Conservation (phyloP, 2,888 invertebrate genomes). For the Ornithoptera priamus region DNA sequence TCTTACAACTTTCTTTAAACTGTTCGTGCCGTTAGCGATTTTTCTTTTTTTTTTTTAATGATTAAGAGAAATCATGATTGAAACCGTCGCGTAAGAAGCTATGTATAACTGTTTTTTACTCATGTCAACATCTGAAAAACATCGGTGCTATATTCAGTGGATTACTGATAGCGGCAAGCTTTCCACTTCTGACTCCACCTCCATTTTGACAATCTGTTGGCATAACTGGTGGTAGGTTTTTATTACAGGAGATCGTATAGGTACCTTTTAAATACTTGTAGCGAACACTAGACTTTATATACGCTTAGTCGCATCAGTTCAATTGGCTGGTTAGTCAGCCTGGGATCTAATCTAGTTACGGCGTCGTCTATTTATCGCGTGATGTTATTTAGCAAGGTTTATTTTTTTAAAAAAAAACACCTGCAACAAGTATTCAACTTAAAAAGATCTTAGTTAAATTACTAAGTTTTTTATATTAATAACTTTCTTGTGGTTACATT, state of each 20-base stretch:
- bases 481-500: too few species aligned
- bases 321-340: conserved; percentile 1
- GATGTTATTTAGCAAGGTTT: too few species aligned
- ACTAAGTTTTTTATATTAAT: too few species aligned
- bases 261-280: background rate
- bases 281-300: background rate
- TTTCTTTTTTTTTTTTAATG: background rate
- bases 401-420: too few species aligned
- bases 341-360: background rate
- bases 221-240: too few species aligned
- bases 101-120: background rate
- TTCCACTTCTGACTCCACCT: too few species aligned
- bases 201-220: too few species aligned
- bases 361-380: background rate
- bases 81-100: background rate
- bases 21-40: background rate
- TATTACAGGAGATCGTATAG: background rate
- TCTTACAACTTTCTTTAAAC: background rate
- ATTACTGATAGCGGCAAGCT: too few species aligned
- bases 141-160: too few species aligned
- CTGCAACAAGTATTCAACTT: too few species aligned
- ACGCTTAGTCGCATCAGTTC: background rate
- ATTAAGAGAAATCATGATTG: background rate
- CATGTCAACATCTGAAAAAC: too few species aligned
- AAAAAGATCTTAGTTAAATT: too few species aligned